Percentiles rank a stretch among this genome's conserved stretches.
Evolutionary conservation across 2,113 vertebrate species (phyloP).

Genomic region (Siniperca chuatsi): DNA sequence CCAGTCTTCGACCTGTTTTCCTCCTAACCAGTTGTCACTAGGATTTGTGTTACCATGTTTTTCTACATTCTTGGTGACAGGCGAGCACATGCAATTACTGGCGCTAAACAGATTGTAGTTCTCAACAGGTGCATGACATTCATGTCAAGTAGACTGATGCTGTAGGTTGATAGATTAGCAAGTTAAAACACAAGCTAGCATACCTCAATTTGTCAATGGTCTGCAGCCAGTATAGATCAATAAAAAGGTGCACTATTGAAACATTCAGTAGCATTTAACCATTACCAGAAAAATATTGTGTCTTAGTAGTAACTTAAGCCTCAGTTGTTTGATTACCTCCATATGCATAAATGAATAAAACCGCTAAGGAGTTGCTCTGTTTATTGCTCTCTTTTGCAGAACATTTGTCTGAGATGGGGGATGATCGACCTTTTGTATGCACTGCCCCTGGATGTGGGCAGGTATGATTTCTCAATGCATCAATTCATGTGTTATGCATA

Average conservation of each 20-base stretch:
- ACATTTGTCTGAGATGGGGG: slow-evolving; percentile 89
- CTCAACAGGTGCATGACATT: slow-evolving; percentile 43
- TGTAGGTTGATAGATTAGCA: background rate
- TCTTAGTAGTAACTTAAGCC: background rate
- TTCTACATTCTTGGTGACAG: background rate
- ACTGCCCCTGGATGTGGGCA: slow-evolving; percentile 95
- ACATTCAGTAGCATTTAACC: background rate
- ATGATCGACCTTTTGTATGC: slow-evolving; percentile 98
- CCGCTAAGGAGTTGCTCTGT: background rate
- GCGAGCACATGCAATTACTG: background rate
- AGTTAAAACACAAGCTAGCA: background rate
- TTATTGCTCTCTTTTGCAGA: slow-evolving; percentile 51
- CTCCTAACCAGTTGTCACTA: background rate
- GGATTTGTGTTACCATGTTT: background rate
- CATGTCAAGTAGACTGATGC: background rate
- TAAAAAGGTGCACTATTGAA: background rate
- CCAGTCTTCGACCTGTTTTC: slow-evolving; percentile 33
- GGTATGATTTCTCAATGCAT: slow-evolving; percentile 83
- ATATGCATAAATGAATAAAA: background rate
- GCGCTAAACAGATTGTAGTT: background rate
- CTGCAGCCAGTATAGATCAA: background rate
- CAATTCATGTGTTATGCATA: background rate
- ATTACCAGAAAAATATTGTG: background rate
- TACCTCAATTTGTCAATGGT: background rate
- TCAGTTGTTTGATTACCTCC: background rate